These are phyloP conservation scores for Meteorus colon DNA, from an alignment of 2,888 invertebrate genomes.

Conservation along the genomic window DNA sequence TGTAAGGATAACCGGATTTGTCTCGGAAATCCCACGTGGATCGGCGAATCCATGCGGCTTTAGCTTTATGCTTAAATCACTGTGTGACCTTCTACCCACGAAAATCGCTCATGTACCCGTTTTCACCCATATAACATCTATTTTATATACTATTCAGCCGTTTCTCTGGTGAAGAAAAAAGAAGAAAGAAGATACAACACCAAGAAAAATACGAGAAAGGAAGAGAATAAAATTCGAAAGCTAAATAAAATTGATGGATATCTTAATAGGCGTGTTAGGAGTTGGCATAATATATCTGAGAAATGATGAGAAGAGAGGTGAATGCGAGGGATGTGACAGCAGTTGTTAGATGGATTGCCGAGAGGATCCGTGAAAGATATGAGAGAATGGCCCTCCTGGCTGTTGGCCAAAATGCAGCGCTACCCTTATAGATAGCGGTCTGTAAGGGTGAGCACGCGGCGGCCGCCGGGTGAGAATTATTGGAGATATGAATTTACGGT, in stretches of 20 bases:
- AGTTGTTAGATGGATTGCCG: conserved; percentile 47
- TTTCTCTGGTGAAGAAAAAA: no score
- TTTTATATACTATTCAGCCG: background rate
- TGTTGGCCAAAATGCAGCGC: conserved; percentile 50
- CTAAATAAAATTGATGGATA: conserved; percentile 19
- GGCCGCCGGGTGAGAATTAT: conserved; percentile 68
- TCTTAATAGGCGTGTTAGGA: background rate
- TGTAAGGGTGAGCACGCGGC: conserved; percentile 47
- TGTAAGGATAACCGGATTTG: conserved; percentile 51
- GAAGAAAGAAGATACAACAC: background rate
- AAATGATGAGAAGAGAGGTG: conserved; percentile 34
- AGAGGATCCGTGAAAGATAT: conserved; percentile 49
- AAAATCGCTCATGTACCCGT: background rate
- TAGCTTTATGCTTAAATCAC: conserved; percentile 19
- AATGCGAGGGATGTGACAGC: conserved; percentile 30
- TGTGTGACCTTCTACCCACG: conserved; percentile 16
- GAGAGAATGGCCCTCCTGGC: conserved; percentile 51
- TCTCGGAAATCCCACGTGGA: conserved; percentile 49
- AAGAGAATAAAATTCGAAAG: background rate
- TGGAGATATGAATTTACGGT: conserved; percentile 71
- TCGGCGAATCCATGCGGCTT: conserved; percentile 42
- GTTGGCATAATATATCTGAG: conserved; percentile 10
- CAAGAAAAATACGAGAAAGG: background rate
- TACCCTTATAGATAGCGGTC: conserved; percentile 37
- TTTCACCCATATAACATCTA: background rate